Evolutionary conservation across 2,113 vertebrate species (phyloP).

Genomic region (Clupea harengus): DNA sequence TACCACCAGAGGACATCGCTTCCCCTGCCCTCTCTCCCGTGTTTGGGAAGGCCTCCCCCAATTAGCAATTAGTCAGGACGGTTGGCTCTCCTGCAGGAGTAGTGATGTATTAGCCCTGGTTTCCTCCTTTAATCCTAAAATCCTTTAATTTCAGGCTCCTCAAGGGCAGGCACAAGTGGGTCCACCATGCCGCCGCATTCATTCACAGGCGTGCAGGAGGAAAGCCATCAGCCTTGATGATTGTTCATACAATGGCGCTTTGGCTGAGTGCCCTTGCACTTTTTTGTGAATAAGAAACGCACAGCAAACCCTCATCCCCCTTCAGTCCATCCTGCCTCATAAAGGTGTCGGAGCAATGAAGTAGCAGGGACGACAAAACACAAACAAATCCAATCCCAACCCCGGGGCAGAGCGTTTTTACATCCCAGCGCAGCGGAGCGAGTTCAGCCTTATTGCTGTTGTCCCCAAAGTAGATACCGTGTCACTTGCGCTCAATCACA

Average conservation of each 20-base stretch:
- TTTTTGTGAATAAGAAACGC: not conserved
- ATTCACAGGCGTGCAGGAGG: not conserved
- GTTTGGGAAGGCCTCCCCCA: not conserved
- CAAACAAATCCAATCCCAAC: slow-evolving; percentile 35
- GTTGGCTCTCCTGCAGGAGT: not conserved
- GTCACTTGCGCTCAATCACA: slow-evolving; percentile 22
- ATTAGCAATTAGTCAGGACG: slow-evolving; percentile 6
- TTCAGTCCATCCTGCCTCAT: slow-evolving; percentile 13
- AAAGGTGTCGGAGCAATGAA: slow-evolving; percentile 31
- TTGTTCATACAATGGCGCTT: slow-evolving; percentile 22
- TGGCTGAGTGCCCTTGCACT: slow-evolving; percentile 19
- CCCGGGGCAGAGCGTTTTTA: slow-evolving; percentile 2
- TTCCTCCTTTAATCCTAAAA: too few species aligned
- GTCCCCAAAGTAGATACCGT: slow-evolving; percentile 4
- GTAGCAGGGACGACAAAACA: slow-evolving; percentile 32
- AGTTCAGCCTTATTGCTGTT: slow-evolving; percentile 20
- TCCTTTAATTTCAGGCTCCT: slow-evolving; percentile 30
- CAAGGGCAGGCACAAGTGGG: slow-evolving; percentile 33
- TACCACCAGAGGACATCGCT: not conserved
- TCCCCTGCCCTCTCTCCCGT: not conserved
- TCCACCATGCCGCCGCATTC: slow-evolving; percentile 8
- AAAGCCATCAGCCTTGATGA: slow-evolving; percentile 16
- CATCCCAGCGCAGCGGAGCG: slow-evolving; percentile 4
- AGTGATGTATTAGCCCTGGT: slow-evolving; percentile 4
- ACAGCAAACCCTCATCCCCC: not conserved